Base-by-base conservation (phyloP, 2,888 invertebrate genomes). In the Heliconius ismenius region DNA sequence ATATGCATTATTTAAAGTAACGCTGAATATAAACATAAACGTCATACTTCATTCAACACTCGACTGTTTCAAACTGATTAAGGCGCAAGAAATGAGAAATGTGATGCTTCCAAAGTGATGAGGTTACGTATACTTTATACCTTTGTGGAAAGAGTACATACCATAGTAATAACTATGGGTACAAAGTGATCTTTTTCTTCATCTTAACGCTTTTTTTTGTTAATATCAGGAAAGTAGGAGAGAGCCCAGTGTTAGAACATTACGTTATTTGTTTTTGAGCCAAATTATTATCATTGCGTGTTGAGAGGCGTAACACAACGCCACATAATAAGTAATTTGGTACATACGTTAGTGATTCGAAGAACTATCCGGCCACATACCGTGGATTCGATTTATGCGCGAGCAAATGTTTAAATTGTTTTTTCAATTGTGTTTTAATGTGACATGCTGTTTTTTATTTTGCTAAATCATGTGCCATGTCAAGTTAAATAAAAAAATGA, bases 21-120 rank as follows among this genome's bases (percentile, higher is more conserved):
- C 78, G 75, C 63, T 73, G 65, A 76, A 65, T 73, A 77, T 76
- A 76, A 64, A 78, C 76, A 78, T 75, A 75, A 73, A 70, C 77
- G 63, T 76, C 79, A 76, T 75, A 43, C 63, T 73, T 80, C 76
- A 75, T 72, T 78, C 81, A 76, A 74, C 78, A 64, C 76, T 60
- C 73, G 75, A 76, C 62, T 63, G 43, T 43, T 73, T 63, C 24
- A 9, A 39, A 75, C 73, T 73, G 67, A 75, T 60, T 60, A 68
- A 58, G 58, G 26, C 63, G n/a, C 36, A 39, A 67, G 67, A 73
- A 74, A 74, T 76, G 76, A 78, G 68, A 76, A 76, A 76, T 76
- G 60, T 62, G 54, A 72, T 67, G 72, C 49, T 54, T 70, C 32
- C 24, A 67, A 32, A 74, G 76, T 78, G 72, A 76, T 70, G 76